Conservation (phyloP, 2,113 vertebrate species). For the Cepphus grylle region DNA sequence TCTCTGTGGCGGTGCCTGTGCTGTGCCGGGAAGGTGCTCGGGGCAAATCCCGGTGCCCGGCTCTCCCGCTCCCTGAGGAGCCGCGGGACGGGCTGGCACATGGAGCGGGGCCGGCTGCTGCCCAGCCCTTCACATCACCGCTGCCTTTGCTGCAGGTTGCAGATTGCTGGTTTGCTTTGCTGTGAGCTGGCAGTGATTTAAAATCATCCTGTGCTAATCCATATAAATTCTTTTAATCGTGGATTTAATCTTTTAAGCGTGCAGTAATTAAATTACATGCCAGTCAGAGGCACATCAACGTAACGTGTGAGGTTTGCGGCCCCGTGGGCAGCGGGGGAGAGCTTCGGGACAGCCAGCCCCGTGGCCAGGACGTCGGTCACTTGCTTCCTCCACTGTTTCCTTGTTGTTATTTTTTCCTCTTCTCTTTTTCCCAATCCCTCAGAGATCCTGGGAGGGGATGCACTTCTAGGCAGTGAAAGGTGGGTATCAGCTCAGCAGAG, state of each 20-base stretch:
- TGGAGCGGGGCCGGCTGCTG: accelerated
- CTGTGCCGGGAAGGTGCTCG: neutral
- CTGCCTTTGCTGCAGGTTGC: neutral
- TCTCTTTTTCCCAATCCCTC: neutral
- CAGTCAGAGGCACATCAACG: neutral
- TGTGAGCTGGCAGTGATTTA: constrained; percentile 26
- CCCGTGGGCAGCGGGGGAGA: neutral
- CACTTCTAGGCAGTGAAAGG: neutral
- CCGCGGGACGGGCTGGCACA: neutral
- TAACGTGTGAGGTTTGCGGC: neutral
- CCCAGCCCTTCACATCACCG: neutral
- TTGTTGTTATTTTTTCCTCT: neutral
- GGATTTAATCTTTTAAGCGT: constrained; percentile 65
- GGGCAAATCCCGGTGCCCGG: accelerated
- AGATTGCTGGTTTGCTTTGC: neutral
- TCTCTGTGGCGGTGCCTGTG: neutral
- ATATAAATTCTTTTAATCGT: constrained; percentile 67
- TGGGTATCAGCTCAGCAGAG: neutral
- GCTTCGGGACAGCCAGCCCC: neutral
- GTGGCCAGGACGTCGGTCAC: accelerated
- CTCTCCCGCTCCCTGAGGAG: neutral
- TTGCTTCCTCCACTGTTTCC: neutral
- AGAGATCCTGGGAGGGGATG: neutral
- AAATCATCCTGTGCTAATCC: constrained; percentile 63
- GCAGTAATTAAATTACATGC: constrained; percentile 60